A percentile compares a stretch with the other conserved stretches of the same genome.
These are phyloP conservation scores for Pseudorhombus dupliciocellatus DNA, from an alignment of 2,113 vertebrate genomes.

Conservation along the genomic window DNA sequence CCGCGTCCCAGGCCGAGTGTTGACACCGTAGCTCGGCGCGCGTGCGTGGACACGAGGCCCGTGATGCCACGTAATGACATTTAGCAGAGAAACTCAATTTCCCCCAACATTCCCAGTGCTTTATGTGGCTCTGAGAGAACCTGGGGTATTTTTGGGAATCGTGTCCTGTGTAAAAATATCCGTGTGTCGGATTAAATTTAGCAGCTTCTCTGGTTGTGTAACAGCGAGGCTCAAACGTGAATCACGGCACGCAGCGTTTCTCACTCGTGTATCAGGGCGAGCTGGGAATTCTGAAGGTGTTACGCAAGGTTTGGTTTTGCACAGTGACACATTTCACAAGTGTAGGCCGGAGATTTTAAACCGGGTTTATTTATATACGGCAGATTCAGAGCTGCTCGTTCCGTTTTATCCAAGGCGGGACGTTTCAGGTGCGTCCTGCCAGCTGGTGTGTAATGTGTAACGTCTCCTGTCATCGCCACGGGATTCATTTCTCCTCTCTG, in stretches of 20 bases:
- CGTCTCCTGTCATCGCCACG: slow-evolving; percentile 19
- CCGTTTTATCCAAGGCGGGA: no score
- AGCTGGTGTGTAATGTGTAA: slow-evolving; percentile 16
- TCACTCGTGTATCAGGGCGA: no score
- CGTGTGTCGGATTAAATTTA: neutral
- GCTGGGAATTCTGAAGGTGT: no score
- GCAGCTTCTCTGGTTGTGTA: neutral
- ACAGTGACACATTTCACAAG: no score
- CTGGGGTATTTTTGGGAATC: neutral
- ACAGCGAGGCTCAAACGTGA: no score
- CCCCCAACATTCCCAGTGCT: neutral
- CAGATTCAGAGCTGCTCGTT: no score
- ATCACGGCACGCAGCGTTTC: no score
- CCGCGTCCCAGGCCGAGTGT: slow-evolving; percentile 17
- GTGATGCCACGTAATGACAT: neutral
- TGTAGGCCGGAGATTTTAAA: no score
- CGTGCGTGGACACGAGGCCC: slow-evolving; percentile 26
- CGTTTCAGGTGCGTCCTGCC: slow-evolving; percentile 28
- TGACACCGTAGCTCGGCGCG: slow-evolving; percentile 29
- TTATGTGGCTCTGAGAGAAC: neutral
- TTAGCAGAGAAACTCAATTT: neutral
- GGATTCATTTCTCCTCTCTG: neutral
- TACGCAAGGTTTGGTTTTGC: no score
- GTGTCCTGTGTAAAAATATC: neutral
- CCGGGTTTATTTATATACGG: no score